Percentiles rank a stretch among this genome's conserved stretches.
Conservation (phyloP, 2,113 vertebrate species). For the Cynoglossus semilaevis region DNA sequence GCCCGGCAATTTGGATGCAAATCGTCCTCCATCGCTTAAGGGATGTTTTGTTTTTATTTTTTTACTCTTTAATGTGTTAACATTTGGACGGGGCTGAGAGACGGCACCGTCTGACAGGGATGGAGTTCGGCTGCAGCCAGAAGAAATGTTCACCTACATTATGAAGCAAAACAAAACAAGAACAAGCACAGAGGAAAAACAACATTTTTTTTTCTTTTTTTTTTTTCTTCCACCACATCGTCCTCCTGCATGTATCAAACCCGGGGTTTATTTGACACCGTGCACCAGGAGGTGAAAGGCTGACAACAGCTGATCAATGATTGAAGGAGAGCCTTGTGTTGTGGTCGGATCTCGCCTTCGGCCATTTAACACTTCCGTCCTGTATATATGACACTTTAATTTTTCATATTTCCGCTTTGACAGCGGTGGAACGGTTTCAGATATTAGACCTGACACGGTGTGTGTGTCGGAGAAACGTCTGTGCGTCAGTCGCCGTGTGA, state of each 20-base stretch:
- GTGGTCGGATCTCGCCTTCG: slow-evolving; percentile 30
- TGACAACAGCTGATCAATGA: slow-evolving; percentile 52
- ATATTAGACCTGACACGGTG: slow-evolving; percentile 28
- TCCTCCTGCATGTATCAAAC: slow-evolving; percentile 24
- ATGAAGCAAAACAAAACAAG: background rate
- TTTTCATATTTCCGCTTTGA: slow-evolving; percentile 41
- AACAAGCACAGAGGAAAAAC: background rate
- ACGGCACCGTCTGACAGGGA: background rate
- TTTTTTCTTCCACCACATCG: slow-evolving; percentile 7
- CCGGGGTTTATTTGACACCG: slow-evolving; percentile 36
- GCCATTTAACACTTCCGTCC: slow-evolving; percentile 44
- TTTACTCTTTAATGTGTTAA: background rate
- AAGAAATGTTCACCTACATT: background rate
- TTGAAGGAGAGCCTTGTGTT: slow-evolving; percentile 22
- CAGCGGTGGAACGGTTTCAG: slow-evolving; percentile 43
- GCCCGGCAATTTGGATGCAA: background rate
- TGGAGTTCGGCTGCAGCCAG: background rate
- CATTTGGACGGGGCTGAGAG: too few species aligned
- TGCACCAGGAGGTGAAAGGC: slow-evolving; percentile 26
- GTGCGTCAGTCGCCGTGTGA: slow-evolving; percentile 22
- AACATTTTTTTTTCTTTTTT: background rate
- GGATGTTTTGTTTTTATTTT: background rate
- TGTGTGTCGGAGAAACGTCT: slow-evolving; percentile 37
- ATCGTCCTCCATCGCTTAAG: background rate
- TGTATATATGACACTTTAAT: slow-evolving; percentile 43